Evolutionary conservation across 2,797 vertebrate genomes (phyloP), one percentile per base, ranked within the genome.

Genomic region (Pempheris klunzingeri): DNA sequence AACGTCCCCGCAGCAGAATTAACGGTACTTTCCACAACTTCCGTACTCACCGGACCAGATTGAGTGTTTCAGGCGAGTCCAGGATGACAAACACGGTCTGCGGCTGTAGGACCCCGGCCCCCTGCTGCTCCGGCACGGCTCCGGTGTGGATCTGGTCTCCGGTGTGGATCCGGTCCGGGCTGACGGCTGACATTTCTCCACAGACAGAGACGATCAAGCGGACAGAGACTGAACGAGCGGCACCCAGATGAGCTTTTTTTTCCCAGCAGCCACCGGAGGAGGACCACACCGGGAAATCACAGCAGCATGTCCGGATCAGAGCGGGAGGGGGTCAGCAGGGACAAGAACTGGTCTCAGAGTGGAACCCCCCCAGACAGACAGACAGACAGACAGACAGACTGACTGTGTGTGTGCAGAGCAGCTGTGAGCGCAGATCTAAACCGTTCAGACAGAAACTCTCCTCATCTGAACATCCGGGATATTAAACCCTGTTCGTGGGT

Each of bases 41-140:
- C 77, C 65, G 28, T 20, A 93, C 93, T 91, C 87, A 95, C 95
- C 91, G 93, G 79, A 95, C 79, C 74, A 95, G 73, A 72, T 93
- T 93, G 70, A 95, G 74, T 0, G 89, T 88, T 46, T 95, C 93
- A 17, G 92, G 60, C 32, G 94, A 91, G 77, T 95, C 93, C 62
- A 95, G 85, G 55, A 95, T 93, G 63, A 95, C 91, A 46, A 93
- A 94, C 34, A 95, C 93, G 47, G 95, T 94, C 81, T 95, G 94
- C 13, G 89, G 89, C 73, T 87, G 89, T 24, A 90, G 60, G 46
- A 73, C 28, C n/a, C 74, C 85, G 61, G 65, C 71, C 58, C 68
- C 78, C 65, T 34, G 41, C 30, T 60, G 82, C 53, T 86, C 88
- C 85, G 39, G 77, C 4, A 69, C 74, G 44, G 60, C 43, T 36